Evolutionary conservation across 2,797 vertebrate species (phyloP), one percentile per base, ranked within the genome.

Genomic region (Danionella dracula): DNA sequence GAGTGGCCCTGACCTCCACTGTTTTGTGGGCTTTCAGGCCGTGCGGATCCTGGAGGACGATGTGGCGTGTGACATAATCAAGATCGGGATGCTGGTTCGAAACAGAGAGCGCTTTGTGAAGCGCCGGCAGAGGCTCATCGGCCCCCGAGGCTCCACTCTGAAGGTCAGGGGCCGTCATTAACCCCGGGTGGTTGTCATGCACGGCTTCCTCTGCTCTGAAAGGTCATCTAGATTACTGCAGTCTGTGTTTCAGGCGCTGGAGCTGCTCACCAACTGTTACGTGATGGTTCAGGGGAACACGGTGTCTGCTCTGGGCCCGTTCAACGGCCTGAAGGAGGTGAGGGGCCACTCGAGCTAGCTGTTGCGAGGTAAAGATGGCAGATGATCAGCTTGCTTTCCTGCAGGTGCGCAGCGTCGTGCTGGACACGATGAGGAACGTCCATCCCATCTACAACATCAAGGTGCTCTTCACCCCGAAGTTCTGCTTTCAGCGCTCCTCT

Each of bases 381-480:
- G n/a, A 29, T 7, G 11, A 23, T 6, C 29, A 19, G 48, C 27
- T n/a, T n/a, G n/a, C n/a, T n/a, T n/a, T n/a, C n/a, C n/a, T 65
- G 13, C 73, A 99, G 96, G 95, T 96, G 31, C 90, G 95, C 57
- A 99, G 96, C 84, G 94, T 98, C 55, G 95, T 99, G 72, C 73
- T 94, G 84, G 96, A 99, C 77, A 99, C 96, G 0, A 92, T 99
- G 94, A 99, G 95, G 86, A 99, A 99, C 83, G 91, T 99, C 78
- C 96, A 99, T 72, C 96, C 96, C 29, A 99, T 99, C 84, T 99
- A 99, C 83, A 99, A 98, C 79, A 99, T 99, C 68, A 99, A 99
- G 92, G 96, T 99, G 74, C 20, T n/a, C n/a, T n/a, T n/a, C n/a
- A n/a, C n/a, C n/a, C n/a, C n/a, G n/a, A n/a, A n/a, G n/a, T n/a